A percentile compares a stretch with the other conserved stretches of the same genome.
phyloP scores from a whole-genome alignment of 2,113 vertebrate species.

The Tragelaphus strepsiceros region DNA sequence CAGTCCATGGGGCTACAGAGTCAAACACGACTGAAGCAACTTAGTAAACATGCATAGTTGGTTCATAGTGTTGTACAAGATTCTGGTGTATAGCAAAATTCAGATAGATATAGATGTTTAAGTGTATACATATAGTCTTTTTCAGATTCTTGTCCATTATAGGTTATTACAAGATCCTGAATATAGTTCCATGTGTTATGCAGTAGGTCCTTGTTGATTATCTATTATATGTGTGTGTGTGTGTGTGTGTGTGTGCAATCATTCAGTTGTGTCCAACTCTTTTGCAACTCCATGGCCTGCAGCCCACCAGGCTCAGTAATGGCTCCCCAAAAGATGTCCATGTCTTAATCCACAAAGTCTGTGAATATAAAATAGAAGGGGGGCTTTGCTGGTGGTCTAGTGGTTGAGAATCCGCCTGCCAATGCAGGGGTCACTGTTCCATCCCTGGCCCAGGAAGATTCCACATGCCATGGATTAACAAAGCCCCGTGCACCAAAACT shows the following conservation, averaged over 20 bases:
- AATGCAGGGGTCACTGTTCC: background rate
- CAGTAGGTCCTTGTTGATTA: background rate
- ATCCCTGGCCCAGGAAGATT: background rate
- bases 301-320: background rate
- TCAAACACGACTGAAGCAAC: fast-evolving
- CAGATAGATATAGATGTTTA: background rate
- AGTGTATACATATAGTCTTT: background rate
- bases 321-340: background rate
- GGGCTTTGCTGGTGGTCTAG: background rate
- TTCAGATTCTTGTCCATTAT: background rate
- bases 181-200: background rate
- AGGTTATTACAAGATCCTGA: background rate
- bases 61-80: background rate
- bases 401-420: background rate
- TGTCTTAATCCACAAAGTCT: background rate
- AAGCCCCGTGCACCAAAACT: background rate
- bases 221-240: fast-evolving
- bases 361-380: background rate
- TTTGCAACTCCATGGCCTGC: background rate
- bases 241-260: background rate
- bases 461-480: fast-evolving
- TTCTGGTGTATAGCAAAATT: background rate
- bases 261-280: background rate
- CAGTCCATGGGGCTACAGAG: background rate
- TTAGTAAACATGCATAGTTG: background rate